Conservation (phyloP, 2,113 vertebrate species). For the Sorex araneus region DNA sequence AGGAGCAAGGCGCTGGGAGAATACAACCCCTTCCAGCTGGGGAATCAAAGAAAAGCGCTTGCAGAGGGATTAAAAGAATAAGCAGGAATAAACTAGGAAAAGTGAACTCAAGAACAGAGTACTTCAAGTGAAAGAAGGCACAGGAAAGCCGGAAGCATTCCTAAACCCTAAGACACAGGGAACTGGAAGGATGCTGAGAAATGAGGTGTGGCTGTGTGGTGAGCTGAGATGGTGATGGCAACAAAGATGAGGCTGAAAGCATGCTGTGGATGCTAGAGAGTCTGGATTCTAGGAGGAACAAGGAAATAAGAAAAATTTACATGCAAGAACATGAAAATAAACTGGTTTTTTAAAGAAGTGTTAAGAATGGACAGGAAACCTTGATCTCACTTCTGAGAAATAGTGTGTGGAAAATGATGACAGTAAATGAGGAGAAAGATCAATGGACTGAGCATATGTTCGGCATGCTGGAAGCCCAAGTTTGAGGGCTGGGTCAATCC, state of each 20-base stretch:
- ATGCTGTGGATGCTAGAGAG: neutral
- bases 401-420: too few relatives aligned
- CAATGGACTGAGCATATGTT: too few relatives aligned
- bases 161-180: neutral
- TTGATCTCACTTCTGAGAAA: neutral
- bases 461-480: too few relatives aligned
- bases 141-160: neutral
- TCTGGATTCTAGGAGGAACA: neutral
- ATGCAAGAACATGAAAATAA: neutral
- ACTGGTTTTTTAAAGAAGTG: neutral
- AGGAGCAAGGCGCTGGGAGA: neutral
- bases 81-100: neutral
- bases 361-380: neutral
- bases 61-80: neutral
- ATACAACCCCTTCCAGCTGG: neutral
- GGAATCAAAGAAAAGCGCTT: neutral
- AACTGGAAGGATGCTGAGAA: neutral
- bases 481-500: too few relatives aligned
- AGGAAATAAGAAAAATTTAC: neutral
- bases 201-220: fast-evolving
- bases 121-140: neutral
- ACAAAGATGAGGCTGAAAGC: neutral
- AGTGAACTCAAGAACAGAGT: neutral
- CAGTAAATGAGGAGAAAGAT: too few relatives aligned
- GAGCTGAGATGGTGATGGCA: fast-evolving